Percentiles rank a stretch among this genome's conserved stretches.
These are phyloP conservation scores for Zaprionus camerounensis DNA, from an alignment of 1,140 invertebrate genomes.

Conservation along the genomic window DNA sequence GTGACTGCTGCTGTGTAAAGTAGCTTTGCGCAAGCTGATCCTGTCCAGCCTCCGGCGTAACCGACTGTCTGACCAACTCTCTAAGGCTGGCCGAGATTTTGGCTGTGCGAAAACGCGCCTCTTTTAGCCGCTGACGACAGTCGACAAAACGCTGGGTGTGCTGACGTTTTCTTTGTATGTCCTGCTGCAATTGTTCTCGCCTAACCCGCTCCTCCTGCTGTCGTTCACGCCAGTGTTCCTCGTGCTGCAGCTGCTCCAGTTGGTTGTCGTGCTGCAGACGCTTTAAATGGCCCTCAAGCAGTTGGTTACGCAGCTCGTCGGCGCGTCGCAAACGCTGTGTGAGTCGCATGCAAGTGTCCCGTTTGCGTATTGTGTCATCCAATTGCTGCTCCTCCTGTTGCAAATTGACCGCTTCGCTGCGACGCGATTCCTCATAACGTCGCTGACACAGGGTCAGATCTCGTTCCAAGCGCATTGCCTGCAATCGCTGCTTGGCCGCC, in stretches of 20 bases:
- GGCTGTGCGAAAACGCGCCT: constrained; percentile 70
- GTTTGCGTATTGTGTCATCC: constrained; percentile 68
- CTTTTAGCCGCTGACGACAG: constrained; percentile 58
- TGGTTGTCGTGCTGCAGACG: constrained; percentile 79
- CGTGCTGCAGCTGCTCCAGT: constrained; percentile 76
- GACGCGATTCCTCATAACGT: constrained; percentile 67
- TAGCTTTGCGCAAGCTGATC: constrained; percentile 39
- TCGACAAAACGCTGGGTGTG: constrained; percentile 75
- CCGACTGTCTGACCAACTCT: constrained; percentile 77
- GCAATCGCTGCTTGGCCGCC: constrained; percentile 62
- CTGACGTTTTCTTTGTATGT: constrained; percentile 66
- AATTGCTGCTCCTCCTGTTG: constrained; percentile 77
- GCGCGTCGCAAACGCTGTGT: constrained; percentile 71
- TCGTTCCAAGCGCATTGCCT: constrained; percentile 63
- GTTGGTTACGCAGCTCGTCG: constrained; percentile 63
- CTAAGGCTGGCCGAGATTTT: constrained; percentile 81
- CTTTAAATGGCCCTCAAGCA: constrained; percentile 67
- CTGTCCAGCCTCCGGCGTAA: constrained; percentile 67
- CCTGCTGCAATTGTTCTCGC: constrained; percentile 64
- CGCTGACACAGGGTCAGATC: constrained; percentile 65
- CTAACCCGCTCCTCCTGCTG: constrained; percentile 65
- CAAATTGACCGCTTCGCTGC: constrained; percentile 68
- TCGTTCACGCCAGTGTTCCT: constrained; percentile 78
- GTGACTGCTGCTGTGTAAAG: constrained; percentile 59
- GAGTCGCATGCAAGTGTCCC: constrained; percentile 69